Conservation (phyloP, 2,888 invertebrate genomes). For the Silvanus unidentatus region DNA sequence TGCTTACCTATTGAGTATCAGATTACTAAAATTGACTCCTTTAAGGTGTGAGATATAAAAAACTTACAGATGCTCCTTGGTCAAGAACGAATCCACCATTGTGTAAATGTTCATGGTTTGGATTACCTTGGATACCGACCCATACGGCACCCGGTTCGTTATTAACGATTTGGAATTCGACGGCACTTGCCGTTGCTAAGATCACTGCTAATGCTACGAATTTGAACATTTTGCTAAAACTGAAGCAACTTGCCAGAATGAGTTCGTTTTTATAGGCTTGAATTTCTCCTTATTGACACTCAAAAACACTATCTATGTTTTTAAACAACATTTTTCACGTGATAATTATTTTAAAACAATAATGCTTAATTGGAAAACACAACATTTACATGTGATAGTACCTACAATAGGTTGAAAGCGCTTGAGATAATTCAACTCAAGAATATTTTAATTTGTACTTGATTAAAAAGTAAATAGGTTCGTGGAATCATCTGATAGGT, state of each 20-base stretch:
- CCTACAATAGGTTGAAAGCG: too few species aligned
- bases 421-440: too few species aligned
- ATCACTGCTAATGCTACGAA: constrained; percentile 1
- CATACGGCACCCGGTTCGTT: constrained; percentile 29
- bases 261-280: too few species aligned
- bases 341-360: too few species aligned
- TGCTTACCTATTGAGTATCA: constrained; percentile 3
- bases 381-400: too few species aligned
- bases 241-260: not conserved
- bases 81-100: constrained; percentile 34
- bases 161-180: constrained; percentile 30
- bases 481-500: too few species aligned
- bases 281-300: too few species aligned
- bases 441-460: too few species aligned
- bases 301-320: too few species aligned
- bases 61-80: constrained; percentile 26
- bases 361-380: too few species aligned
- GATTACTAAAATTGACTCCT: not conserved
- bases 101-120: constrained; percentile 24
- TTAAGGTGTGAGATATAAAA: not conserved
- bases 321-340: too few species aligned
- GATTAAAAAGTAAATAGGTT: too few species aligned
- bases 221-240: constrained; percentile 11
- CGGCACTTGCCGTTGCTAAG: constrained; percentile 11
- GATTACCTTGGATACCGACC: constrained; percentile 34